Evolutionary conservation across 1,140 invertebrate genomes (phyloP).

Genomic region (Goniozus legneri): DNA sequence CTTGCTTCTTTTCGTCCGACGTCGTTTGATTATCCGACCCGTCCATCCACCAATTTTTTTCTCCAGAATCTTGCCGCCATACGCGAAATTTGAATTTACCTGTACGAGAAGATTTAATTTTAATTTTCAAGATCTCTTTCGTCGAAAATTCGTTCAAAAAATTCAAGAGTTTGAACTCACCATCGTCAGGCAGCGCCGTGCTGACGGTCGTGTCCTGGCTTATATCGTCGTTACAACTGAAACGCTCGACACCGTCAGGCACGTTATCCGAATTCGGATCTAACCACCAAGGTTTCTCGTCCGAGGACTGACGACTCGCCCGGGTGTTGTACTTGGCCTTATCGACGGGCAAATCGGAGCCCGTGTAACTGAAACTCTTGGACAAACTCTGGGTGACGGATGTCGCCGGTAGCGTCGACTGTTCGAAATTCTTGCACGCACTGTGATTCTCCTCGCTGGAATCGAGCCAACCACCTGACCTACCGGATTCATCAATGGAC

Average conservation of each 20-base stretch:
- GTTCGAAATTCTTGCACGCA: conserved; percentile 17
- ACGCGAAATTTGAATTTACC: conserved; percentile 48
- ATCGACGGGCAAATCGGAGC: conserved; percentile 31
- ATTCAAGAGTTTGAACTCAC: conserved; percentile 25
- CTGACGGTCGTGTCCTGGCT: conserved; percentile 51
- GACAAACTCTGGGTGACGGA: conserved; percentile 35
- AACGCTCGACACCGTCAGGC: conserved; percentile 57
- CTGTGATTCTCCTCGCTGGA: conserved; percentile 44
- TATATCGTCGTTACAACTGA: conserved; percentile 43
- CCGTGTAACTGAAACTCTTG: conserved; percentile 32
- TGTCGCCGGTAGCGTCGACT: conserved; percentile 22
- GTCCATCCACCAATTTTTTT: conserved; percentile 47
- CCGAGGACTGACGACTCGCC: conserved; percentile 53
- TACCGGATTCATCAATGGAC: conserved; percentile 40
- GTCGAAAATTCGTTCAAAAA: neutral
- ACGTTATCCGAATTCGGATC: conserved; percentile 56
- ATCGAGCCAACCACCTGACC: conserved; percentile 32
- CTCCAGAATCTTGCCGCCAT: conserved; percentile 47
- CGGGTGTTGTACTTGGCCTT: conserved; percentile 36
- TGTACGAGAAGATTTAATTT: conserved; percentile 19
- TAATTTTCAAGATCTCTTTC: too few relatives aligned
- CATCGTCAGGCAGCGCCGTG: conserved; percentile 48
- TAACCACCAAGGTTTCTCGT: conserved; percentile 64
- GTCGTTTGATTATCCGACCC: conserved; percentile 32
- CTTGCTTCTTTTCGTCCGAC: conserved; percentile 24